These are phyloP conservation scores for Ardeotis arabs DNA, from an alignment of 2,113 vertebrate species.

Conservation along the genomic window DNA sequence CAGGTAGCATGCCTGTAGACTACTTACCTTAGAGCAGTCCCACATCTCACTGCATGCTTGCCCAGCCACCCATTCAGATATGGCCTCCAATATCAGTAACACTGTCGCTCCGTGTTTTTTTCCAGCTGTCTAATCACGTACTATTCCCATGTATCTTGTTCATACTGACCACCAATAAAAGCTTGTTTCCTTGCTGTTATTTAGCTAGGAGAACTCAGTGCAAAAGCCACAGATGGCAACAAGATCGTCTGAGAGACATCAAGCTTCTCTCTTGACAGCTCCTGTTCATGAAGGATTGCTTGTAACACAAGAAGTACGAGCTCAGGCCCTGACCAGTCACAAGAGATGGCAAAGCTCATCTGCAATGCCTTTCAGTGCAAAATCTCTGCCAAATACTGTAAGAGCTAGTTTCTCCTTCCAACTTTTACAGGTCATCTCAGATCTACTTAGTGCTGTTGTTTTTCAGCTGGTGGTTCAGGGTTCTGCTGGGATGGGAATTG, in stretches of 20 bases:
- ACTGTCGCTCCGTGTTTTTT: accelerated
- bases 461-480: not conserved
- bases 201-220: not conserved
- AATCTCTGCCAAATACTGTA: not conserved
- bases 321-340: not conserved
- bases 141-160: not conserved
- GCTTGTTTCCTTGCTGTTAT: not conserved
- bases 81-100: not conserved
- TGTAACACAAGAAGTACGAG: accelerated
- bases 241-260: not conserved
- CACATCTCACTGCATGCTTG: not conserved
- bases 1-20: not conserved
- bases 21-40: not conserved
- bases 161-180: not conserved
- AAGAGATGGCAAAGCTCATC: not conserved
- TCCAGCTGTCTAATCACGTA: not conserved
- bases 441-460: not conserved
- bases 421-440: not conserved
- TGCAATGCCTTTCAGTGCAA: not conserved
- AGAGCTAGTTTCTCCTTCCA: not conserved
- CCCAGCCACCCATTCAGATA: not conserved
- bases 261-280: not conserved
- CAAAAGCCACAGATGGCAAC: not conserved
- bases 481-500: not conserved
- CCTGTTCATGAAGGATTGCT: not conserved